These are phyloP conservation scores for Matsumurasca onukii DNA, from an alignment of 1,140 invertebrate species.

Conservation along the genomic window DNA sequence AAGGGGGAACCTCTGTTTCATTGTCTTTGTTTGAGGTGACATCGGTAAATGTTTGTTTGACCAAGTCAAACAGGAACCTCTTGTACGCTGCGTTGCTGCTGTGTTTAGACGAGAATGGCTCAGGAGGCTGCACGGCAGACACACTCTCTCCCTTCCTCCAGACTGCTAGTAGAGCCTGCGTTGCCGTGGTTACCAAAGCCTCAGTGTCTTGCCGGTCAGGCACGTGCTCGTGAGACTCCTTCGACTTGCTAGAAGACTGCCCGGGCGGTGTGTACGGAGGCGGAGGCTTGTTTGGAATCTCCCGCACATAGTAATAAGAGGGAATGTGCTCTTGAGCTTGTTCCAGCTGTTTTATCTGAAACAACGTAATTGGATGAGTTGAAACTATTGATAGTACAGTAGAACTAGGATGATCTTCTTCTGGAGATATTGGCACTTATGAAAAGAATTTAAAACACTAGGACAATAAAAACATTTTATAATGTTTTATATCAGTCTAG, in stretches of 20 bases:
- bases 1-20: constrained; percentile 54
- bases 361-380: constrained; percentile 35
- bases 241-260: constrained; percentile 14
- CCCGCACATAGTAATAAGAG: constrained; percentile 56
- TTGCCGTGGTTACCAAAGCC: constrained; percentile 50
- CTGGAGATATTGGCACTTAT: background rate
- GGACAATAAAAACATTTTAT: no score
- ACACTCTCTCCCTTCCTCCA: constrained; percentile 47
- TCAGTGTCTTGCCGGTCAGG: constrained; percentile 52
- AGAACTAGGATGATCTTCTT: background rate
- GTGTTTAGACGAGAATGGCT: constrained; percentile 49
- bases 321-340: constrained; percentile 55
- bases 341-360: constrained; percentile 59
- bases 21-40: constrained; percentile 52
- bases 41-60: constrained; percentile 60
- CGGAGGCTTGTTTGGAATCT: constrained; percentile 71
- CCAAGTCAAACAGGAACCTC: constrained; percentile 63
- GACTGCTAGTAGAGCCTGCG: constrained; percentile 48
- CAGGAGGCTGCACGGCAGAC: constrained; percentile 46
- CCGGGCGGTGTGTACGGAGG: constrained; percentile 66
- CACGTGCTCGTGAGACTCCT: constrained; percentile 36
- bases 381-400: background rate
- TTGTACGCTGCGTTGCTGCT: constrained; percentile 50
- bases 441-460: no score
- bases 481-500: no score